Evolutionary conservation across 1,140 invertebrate genomes (phyloP), one percentile per base, ranked within the genome.

Genomic region (Vanessa atalanta): DNA sequence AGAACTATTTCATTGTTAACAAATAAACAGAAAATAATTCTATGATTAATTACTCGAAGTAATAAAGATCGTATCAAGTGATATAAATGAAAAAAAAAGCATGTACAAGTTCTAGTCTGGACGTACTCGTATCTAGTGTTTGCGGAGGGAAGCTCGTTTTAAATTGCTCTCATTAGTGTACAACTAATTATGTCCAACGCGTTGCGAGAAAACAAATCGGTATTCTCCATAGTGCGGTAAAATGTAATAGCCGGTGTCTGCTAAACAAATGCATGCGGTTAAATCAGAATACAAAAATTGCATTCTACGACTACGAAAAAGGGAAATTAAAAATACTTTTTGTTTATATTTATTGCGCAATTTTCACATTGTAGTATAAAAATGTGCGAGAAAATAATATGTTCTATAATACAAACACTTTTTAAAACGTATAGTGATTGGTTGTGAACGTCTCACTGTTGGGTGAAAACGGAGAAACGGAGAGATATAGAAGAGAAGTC

Each of bases 121-220:
- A 26, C 71, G 50, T 53, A 53, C n/a, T 53, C 50, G 57, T 61
- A 61, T 60, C 57, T 60, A 60, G 57, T 61, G 65, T 68, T 57
- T 69, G 66, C 37, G 65, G 60, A 68, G 66, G 50, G 48, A 57
- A 61, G 72, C 72, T 73, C 43, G 72, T 74, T 74, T 69, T 64
- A 74, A 69, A 74, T 69, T 69, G 66, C 66, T 55, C 67, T 75
- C 67, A 75, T 75, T 75, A 75, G 50, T 51, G 67, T 50, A 69
- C 73, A 75, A 75, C 73, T 75, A 75, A 75, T 75, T 75, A 75
- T 53, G 73, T 75, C 67, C 60, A 68, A 15, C 67, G 60, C 70
- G 73, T 53, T 70, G 73, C 67, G 47, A 66, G 66, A 64, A 70
- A 75, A 75, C 63, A 70, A 75, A 75, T 75, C 73, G 73, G 60